These are phyloP conservation scores for Trichonephila clavata DNA, from an alignment of 1,140 invertebrate species.

Conservation along the genomic window DNA sequence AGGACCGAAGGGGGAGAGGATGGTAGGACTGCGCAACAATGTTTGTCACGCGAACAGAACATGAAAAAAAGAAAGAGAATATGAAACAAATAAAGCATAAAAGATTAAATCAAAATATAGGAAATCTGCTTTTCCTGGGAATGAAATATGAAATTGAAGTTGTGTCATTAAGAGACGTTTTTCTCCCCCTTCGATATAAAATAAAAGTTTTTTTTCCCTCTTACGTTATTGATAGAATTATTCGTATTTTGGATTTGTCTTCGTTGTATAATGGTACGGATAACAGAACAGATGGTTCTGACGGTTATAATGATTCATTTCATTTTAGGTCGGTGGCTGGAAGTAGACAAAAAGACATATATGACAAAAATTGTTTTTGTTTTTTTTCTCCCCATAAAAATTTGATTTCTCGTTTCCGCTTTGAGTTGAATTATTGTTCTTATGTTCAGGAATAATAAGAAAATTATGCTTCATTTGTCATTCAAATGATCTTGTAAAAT, in stretches of 20 bases:
- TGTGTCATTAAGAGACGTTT: conserved; percentile 62
- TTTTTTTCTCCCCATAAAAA: neutral
- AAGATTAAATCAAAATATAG: conserved; percentile 71
- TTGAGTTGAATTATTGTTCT: too few relatives aligned
- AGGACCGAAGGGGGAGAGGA: neutral
- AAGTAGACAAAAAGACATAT: neutral
- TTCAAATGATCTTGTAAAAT: too few relatives aligned
- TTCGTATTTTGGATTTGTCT: neutral
- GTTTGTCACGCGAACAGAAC: conserved; percentile 64
- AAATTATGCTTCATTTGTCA: too few relatives aligned
- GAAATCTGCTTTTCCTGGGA: conserved; percentile 56
- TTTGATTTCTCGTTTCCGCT: too few relatives aligned
- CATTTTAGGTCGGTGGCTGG: neutral
- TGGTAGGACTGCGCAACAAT: conserved; percentile 43
- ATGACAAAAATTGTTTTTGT: conserved; percentile 6
- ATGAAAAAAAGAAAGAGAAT: conserved; percentile 31
- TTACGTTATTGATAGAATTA: conserved; percentile 72
- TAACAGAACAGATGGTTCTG: neutral
- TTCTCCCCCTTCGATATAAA: conserved; percentile 7
- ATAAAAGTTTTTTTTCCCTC: conserved; percentile 33
- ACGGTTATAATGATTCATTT: conserved; percentile 9
- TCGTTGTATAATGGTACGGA: neutral
- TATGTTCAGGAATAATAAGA: too few relatives aligned
- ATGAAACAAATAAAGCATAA: conserved; percentile 35
- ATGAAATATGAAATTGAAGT: conserved; percentile 75